A percentile compares a stretch with the other conserved stretches of the same genome.
Evolutionary conservation across 2,113 vertebrate genomes (phyloP).

Genomic region (Melospiza melodia): DNA sequence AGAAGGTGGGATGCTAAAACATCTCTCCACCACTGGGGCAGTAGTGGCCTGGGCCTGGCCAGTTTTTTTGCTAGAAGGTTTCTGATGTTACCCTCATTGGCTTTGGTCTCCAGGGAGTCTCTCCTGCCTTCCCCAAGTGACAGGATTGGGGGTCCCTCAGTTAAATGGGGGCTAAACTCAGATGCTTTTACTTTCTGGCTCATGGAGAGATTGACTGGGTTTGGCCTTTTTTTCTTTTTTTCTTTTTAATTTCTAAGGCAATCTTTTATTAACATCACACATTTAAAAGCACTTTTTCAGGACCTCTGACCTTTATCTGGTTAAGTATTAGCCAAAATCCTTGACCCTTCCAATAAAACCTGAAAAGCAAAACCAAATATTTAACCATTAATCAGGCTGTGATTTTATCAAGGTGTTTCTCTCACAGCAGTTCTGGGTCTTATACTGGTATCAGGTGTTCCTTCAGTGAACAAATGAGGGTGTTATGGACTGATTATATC

Average conservation of each 20-base stretch:
- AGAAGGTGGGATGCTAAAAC: neutral
- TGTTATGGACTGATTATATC: neutral
- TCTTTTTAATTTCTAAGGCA: neutral
- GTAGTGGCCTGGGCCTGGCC: neutral
- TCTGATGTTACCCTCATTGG: neutral
- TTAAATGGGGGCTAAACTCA: neutral
- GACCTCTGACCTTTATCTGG: neutral
- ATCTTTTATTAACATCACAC: neutral
- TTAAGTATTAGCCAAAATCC: slow-evolving; percentile 10
- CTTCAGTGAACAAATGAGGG: neutral
- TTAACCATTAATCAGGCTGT: neutral
- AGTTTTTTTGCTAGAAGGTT: neutral
- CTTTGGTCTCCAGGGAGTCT: neutral
- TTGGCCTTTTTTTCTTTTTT: neutral
- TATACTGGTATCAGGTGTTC: neutral
- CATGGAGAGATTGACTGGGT: neutral
- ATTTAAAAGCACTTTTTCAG: neutral
- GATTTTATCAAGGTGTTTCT: slow-evolving; percentile 6
- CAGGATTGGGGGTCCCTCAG: accelerated
- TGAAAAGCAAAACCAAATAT: slow-evolving; percentile 16
- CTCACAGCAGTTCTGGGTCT: neutral
- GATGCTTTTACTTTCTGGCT: neutral
- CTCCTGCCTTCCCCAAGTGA: neutral
- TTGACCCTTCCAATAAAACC: slow-evolving; percentile 1
- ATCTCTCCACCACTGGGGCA: neutral